Conservation (phyloP, 2,797 vertebrate species). For the Tapirus indicus region DNA sequence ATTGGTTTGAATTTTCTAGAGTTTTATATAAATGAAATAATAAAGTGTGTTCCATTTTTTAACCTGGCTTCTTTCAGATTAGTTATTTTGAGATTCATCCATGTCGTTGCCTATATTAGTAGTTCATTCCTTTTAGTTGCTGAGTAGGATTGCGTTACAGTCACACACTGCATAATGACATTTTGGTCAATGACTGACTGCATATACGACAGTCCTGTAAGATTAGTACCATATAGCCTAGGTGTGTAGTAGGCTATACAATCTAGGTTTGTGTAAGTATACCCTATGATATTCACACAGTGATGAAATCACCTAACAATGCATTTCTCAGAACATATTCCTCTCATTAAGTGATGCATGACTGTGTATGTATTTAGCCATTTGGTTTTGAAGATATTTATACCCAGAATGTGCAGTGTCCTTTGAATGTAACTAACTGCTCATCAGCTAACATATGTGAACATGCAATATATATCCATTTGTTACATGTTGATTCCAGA, state of each 20-base stretch:
- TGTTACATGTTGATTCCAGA: background rate
- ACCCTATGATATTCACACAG: too few relatives aligned
- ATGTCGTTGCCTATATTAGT: background rate
- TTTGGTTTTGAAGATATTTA: background rate
- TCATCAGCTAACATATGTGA: background rate
- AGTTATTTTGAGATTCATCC: background rate
- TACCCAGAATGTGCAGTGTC: background rate
- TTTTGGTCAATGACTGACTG: too few relatives aligned
- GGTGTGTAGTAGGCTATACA: too few relatives aligned
- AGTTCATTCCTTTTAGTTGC: constrained; percentile 14
- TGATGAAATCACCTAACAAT: too few relatives aligned
- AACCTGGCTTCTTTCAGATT: background rate
- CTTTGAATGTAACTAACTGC: background rate
- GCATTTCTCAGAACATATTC: too few relatives aligned
- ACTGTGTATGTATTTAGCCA: background rate
- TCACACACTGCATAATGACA: too few relatives aligned
- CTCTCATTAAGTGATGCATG: too few relatives aligned
- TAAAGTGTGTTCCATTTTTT: background rate
- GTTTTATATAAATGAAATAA: constrained; percentile 35
- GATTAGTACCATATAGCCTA: too few relatives aligned
- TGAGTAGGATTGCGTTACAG: background rate
- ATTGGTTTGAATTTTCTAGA: constrained; percentile 6
- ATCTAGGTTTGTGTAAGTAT: too few relatives aligned
- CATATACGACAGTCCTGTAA: too few relatives aligned
- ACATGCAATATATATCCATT: background rate